Evolutionary conservation across 1,140 invertebrate genomes (phyloP).

Genomic region (Lasioglossum baleicum): DNA sequence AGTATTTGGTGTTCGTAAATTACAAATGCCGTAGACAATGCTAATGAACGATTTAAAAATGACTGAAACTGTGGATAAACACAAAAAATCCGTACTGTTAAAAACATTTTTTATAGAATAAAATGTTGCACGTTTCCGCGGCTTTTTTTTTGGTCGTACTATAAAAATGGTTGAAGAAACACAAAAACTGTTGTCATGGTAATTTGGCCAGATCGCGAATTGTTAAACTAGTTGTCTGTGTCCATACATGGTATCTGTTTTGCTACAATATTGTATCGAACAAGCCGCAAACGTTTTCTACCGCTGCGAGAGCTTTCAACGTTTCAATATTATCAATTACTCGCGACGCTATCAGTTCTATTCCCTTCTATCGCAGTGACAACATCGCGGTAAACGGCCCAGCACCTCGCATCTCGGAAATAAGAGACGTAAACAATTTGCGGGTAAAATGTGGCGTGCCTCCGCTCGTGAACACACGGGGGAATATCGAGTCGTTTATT

Average conservation of each 20-base stretch:
- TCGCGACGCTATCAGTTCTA: background rate
- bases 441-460: slow-evolving; percentile 16
- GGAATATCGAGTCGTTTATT: slow-evolving; percentile 36
- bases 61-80: too few relatives aligned
- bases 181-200: background rate
- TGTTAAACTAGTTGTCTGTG: too few relatives aligned
- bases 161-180: background rate
- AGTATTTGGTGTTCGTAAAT: too few relatives aligned
- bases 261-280: background rate
- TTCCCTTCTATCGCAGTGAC: background rate
- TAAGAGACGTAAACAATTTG: slow-evolving; percentile 51
- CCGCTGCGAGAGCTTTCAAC: background rate
- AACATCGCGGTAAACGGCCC: slow-evolving; percentile 4
- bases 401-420: slow-evolving; percentile 9
- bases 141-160: too few relatives aligned
- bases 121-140: too few relatives aligned
- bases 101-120: too few relatives aligned
- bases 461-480: slow-evolving; percentile 5
- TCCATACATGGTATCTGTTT: too few relatives aligned
- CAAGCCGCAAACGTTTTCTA: background rate
- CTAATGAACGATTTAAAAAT: too few relatives aligned
- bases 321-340: slow-evolving; percentile 28
- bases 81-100: too few relatives aligned
- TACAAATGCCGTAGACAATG: too few relatives aligned
- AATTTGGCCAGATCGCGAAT: too few relatives aligned